Evolutionary conservation across 2,797 vertebrate species (phyloP).

Genomic region (Heterohyrax brucei): DNA sequence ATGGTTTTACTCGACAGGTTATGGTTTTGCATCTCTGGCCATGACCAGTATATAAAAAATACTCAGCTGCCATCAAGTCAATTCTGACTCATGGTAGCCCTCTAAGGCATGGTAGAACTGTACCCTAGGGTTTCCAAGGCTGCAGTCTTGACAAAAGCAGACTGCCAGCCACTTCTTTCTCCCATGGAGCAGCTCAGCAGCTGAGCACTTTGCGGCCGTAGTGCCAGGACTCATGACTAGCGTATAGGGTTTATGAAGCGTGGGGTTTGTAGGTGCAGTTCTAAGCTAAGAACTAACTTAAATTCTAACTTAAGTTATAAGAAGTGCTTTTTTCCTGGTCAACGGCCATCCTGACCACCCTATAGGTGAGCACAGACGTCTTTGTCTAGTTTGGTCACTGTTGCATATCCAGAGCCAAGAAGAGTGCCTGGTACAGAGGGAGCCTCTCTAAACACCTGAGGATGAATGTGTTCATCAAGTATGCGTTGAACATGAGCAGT

Average conservation of each 20-base stretch:
- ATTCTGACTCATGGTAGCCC: too few relatives aligned
- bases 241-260: too few relatives aligned
- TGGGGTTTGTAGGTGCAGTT: not conserved
- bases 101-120: too few relatives aligned
- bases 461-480: not conserved
- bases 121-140: too few relatives aligned
- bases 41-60: too few relatives aligned
- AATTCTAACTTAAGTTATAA: not conserved
- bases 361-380: not conserved
- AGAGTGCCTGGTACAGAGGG: not conserved
- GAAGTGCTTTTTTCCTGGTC: not conserved
- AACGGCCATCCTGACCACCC: not conserved
- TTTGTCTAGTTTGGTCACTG: not conserved
- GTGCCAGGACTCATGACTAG: too few relatives aligned
- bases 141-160: too few relatives aligned
- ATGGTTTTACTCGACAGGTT: not conserved
- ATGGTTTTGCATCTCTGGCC: not conserved
- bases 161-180: too few relatives aligned
- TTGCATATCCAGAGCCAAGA: not conserved
- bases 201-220: too few relatives aligned
- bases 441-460: accelerated
- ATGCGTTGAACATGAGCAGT: not conserved
- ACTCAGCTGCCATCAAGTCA: too few relatives aligned
- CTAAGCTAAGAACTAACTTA: too few relatives aligned
- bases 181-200: too few relatives aligned